Conservation (phyloP, 2,113 vertebrate genomes). For the Microcebus lehilahytsara region DNA sequence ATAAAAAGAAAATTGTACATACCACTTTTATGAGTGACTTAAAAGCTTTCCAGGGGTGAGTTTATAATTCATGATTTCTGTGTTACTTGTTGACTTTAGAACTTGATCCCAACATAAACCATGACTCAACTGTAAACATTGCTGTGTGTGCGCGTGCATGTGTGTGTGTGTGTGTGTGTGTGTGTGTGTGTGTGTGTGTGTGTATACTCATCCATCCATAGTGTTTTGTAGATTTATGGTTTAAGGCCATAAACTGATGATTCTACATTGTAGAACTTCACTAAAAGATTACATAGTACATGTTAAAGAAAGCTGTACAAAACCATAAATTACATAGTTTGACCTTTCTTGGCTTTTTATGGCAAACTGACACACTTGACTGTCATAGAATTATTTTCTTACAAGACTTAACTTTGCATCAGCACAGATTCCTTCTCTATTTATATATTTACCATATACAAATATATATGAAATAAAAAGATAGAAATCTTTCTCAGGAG, state of each 20-base stretch:
- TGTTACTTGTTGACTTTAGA: conserved; percentile 36
- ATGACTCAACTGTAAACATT: not conserved
- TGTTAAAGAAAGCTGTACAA: not conserved
- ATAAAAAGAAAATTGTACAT: not conserved
- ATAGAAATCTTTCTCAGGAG: not conserved
- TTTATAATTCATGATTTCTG: conserved; percentile 17
- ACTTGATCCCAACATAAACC: not conserved
- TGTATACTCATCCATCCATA: not conserved
- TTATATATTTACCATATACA: not conserved
- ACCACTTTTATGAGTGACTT: conserved; percentile 5
- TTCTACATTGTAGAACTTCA: not conserved
- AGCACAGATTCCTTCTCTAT: not conserved
- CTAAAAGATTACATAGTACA: not conserved
- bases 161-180: too few species aligned
- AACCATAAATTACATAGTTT: not conserved
- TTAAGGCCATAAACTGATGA: not conserved
- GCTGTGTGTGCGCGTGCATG: fast-evolving
- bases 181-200: not conserved
- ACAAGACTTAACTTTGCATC: not conserved
- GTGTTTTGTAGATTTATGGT: not conserved
- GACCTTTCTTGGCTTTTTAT: not conserved
- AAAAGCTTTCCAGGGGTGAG: not conserved
- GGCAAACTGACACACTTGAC: not conserved
- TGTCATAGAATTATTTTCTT: not conserved
- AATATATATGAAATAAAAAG: not conserved